Evolutionary conservation across 2,113 vertebrate species (phyloP).

Genomic region (Paradoxurus hermaphroditus): DNA sequence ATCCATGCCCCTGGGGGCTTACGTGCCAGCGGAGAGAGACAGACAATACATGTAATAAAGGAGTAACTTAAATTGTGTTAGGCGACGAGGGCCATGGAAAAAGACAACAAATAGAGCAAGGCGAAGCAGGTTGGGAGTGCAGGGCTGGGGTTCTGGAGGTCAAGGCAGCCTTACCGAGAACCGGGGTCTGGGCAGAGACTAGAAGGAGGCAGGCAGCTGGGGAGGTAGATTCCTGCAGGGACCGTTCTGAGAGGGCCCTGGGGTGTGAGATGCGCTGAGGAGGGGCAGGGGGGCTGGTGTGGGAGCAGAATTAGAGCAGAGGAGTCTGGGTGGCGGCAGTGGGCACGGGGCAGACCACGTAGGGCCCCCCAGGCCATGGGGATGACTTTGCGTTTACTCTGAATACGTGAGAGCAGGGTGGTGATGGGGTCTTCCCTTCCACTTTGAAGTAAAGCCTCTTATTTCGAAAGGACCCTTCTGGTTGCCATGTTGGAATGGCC

Average conservation of each 20-base stretch:
- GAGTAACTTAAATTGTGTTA: not conserved
- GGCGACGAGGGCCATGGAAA: not conserved
- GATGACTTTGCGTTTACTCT: not conserved
- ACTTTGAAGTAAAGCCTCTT: not conserved
- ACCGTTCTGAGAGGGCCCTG: not conserved
- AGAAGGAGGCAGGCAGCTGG: not conserved
- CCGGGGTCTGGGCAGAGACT: not conserved
- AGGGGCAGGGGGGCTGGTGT: no score
- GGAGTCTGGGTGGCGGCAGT: not conserved
- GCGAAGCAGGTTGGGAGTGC: not conserved
- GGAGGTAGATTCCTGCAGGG: not conserved
- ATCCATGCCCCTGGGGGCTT: not conserved
- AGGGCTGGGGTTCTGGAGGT: not conserved
- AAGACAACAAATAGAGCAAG: not conserved
- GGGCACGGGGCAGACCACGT: accelerated
- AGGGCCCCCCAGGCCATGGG: accelerated
- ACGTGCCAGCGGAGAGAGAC: not conserved
- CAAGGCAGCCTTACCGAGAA: not conserved
- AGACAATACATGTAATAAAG: not conserved
- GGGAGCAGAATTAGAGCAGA: not conserved
- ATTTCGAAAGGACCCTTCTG: not conserved
- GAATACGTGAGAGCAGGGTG: not conserved
- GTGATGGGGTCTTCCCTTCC: not conserved
- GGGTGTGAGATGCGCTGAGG: not conserved
- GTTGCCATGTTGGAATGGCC: not conserved